Percentiles rank a stretch among this genome's conserved stretches.
Evolutionary conservation across 2,113 vertebrate species (phyloP).

Genomic region (Burhinus oedicnemus): DNA sequence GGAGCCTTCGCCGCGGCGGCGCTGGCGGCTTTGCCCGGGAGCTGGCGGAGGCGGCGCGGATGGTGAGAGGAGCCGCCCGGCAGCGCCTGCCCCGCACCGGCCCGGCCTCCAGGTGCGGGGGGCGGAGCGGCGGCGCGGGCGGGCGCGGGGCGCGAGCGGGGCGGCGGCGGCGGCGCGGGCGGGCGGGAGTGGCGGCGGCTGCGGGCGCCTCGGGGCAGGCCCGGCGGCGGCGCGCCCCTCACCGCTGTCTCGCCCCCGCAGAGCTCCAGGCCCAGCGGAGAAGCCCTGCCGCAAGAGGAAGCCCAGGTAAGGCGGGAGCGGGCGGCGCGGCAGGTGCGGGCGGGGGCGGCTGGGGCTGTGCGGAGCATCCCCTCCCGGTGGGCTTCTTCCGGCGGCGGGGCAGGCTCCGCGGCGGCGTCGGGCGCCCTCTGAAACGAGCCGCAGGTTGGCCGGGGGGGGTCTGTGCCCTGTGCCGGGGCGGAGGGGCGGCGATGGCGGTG

Average conservation of each 20-base stretch:
- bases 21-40: not conserved
- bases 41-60: not conserved
- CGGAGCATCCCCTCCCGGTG: not conserved
- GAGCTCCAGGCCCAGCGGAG: conserved; percentile 1
- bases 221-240: not conserved
- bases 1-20: not conserved
- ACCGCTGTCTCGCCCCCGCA: not conserved
- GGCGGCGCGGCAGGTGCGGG: not conserved
- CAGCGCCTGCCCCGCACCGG: not conserved
- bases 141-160: not conserved
- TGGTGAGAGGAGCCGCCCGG: not conserved
- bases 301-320: not conserved
- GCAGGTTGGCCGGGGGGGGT: not conserved
- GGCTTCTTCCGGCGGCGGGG: not conserved
- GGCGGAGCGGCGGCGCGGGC: not conserved
- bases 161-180: not conserved
- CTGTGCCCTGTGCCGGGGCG: not conserved
- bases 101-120: conserved; percentile 32
- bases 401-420: not conserved
- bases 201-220: not conserved
- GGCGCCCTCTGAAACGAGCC: not conserved
- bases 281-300: not conserved
- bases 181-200: not conserved
- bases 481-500: not conserved
- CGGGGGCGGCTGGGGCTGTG: not conserved